These are phyloP conservation scores for Strongylocentrotus purpuratus DNA, from an alignment of 35 echinoderm and acorn worm genomes.

Conservation along the genomic window DNA sequence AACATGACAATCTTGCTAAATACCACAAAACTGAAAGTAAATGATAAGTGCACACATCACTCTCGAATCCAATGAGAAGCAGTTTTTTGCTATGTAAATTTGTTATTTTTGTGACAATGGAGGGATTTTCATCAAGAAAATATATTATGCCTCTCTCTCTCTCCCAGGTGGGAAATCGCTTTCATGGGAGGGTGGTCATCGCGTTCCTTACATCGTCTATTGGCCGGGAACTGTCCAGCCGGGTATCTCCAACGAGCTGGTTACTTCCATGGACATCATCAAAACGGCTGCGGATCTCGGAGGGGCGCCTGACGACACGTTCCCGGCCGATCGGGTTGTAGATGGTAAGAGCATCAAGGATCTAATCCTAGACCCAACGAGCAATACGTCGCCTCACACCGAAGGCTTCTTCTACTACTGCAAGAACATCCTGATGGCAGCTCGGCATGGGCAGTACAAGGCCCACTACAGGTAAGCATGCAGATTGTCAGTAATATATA, in stretches of 20 bases:
- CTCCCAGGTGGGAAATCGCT: constrained; percentile 46
- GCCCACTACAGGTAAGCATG: constrained; percentile 40
- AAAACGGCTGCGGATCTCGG: constrained; percentile 58
- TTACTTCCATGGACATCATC: constrained; percentile 74
- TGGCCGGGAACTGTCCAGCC: constrained; percentile 55
- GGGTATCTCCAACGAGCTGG: constrained; percentile 55
- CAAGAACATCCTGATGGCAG: constrained; percentile 63
- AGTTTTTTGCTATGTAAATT: no score
- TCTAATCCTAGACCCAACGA: constrained; percentile 33
- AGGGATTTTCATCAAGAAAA: no score
- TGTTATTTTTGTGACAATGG: no score
- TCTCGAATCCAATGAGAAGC: no score
- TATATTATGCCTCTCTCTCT: not conserved
- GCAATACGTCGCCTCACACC: not conserved
- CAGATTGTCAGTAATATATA: not conserved
- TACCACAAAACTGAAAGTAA: no score
- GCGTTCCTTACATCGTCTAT: constrained; percentile 59
- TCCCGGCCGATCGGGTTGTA: constrained; percentile 20
- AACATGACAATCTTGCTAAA: no score
- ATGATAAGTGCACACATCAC: no score
- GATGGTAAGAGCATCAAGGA: constrained; percentile 66
- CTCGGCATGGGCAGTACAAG: constrained; percentile 62
- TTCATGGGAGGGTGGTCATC: constrained; percentile 60
- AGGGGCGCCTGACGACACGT: not conserved
- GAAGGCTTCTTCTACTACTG: constrained; percentile 70